These are phyloP conservation scores for Strigops habroptila DNA, from an alignment of 2,113 vertebrate genomes.

Conservation along the genomic window DNA sequence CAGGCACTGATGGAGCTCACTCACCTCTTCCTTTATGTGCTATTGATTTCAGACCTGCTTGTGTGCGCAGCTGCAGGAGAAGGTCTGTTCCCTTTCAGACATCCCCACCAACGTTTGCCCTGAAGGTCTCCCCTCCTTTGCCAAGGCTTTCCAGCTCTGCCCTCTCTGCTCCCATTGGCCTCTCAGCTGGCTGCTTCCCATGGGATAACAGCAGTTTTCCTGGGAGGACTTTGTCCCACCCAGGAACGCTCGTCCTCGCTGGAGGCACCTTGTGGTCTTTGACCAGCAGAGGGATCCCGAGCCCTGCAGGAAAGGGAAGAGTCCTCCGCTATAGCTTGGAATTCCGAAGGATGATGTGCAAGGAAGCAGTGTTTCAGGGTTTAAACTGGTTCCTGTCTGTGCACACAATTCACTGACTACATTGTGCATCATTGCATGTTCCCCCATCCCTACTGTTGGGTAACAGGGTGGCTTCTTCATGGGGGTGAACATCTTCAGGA, in stretches of 20 bases:
- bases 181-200: background rate
- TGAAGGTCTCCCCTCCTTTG: background rate
- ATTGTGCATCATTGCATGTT: background rate
- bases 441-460: background rate
- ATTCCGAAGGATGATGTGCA: background rate
- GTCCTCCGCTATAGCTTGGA: background rate
- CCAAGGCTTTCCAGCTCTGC: background rate
- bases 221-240: background rate
- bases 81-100: background rate
- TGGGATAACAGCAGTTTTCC: background rate
- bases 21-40: background rate
- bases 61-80: background rate
- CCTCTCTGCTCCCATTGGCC: accelerated
- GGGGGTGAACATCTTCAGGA: background rate
- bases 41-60: background rate
- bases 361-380: accelerated
- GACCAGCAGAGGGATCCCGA: conserved; percentile 57
- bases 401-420: accelerated
- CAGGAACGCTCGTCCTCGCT: accelerated
- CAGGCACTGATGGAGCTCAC: background rate
- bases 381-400: background rate
- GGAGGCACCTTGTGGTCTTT: background rate
- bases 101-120: background rate
- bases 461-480: background rate
- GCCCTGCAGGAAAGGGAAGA: background rate